Base-by-base conservation (phyloP, 2,113 vertebrate species). In the Cebus imitator region DNA sequence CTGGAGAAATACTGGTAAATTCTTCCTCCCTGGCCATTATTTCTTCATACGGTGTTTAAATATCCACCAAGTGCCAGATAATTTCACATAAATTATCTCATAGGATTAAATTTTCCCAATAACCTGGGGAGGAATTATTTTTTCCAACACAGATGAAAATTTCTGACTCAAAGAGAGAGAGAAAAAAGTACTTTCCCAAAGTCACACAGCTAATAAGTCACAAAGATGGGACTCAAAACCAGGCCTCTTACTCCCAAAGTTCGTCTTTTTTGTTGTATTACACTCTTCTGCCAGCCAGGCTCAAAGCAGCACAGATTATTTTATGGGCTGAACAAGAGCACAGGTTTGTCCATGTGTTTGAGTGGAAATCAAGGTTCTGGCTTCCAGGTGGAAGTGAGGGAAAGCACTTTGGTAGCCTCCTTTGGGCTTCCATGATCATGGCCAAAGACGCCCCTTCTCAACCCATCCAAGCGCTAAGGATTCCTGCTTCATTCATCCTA, bases 81-180 rank as follows among this genome's bases (percentile, higher is more conserved):
- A 37, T 87, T 90, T 83, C 55, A 17, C 17, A 11, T 37, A 35
- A 93, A 3, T 87, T 50, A 64, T 80, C 55, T 78, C 55, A 58
- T 18, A 55, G 32, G 43, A 87, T 91, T 64, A 85, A 18, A 66
- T 88, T 91, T 91, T 50, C 66, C 52, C 35, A 17, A 0, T 68
- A 82, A 82, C 70, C 32, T 40, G 58, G 21, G 25, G 25, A 8
- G 17, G 17, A 21, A 6, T 66, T 64, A 14, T 50, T 66, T 94
- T 86, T 64, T 55, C 93, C 37, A 89, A 72, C 37, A 30, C 48
- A 95, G 52, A 30, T 83, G 43, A 79, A 48, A 96, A 76, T 92
- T 82, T 93, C 76, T n/a, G 27, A 32, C 27, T 80, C 40, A 79
- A 17, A 66, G 30, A 80, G 64, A 70, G 25, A 61, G 58, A 32